Base-by-base conservation (phyloP, 2,797 vertebrate species). In the Dryobates pubescens region DNA sequence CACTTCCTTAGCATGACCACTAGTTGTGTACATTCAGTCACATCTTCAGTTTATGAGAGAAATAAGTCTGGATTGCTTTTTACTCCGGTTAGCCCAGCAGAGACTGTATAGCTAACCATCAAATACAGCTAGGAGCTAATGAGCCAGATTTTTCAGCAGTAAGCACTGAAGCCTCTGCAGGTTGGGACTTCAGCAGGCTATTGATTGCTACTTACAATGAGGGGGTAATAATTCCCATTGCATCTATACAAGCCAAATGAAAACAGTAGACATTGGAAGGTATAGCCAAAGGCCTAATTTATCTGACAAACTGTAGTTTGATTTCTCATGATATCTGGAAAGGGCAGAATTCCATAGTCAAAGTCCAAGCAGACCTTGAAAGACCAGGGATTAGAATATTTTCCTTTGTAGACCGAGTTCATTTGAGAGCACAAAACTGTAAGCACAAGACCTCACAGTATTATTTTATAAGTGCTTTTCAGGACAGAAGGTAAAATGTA, bases 21-120 rank as follows among this genome's bases (percentile, higher is more conserved):
- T 86, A 13, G 67, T 73, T 86, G 57, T 64, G 71, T 76, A 61
- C 77, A 89, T 92, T 92, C 79, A 68, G 59, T 91, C 80, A 91
- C 63, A 82, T 82, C 72, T 90, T 93, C 1, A 3, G 71, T 95
- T 96, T 81, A 83, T 79, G 87, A 79, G 61, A 88, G 88, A 92
- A 90, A 64, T 89, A 86, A 77, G 65, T 89, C 78, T 75, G 85
- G 83, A 92, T 75, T 87, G 67, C 72, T 79, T 95, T 92, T 92
- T 89, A 80, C 38, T 94, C 80, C 57, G 74, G 30, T 89, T 92
- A 86, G 69, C 51, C 34, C 63, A 81, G 59, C 32, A 81, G 59
- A 92, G 49, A 51, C 67, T 86, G 76, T 80, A 70, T 61, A 88
- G 70, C 69, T 83, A 92, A 93, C 67, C 56, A 86, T 72, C 87